A percentile compares a stretch with the other conserved stretches of the same genome.
Evolutionary conservation across 1,140 invertebrate genomes (phyloP).

Genomic region (Platyscapa corneri): DNA sequence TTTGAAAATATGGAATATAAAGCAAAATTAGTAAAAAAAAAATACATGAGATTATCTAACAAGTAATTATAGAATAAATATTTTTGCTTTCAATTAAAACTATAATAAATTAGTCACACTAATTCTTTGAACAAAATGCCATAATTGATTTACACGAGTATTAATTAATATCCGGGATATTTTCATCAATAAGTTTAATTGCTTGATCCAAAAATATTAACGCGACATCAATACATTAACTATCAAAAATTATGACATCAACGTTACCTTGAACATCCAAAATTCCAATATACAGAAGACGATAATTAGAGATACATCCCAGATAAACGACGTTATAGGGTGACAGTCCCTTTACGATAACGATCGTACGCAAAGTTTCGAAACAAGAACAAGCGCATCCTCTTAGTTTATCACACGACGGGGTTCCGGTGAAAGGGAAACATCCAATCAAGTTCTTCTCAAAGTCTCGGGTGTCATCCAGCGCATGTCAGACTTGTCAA

Average conservation of each 20-base stretch:
- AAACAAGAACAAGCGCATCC: constrained; percentile 16
- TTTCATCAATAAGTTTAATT: too few species aligned
- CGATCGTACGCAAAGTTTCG: neutral
- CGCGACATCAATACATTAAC: too few species aligned
- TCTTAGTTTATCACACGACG: neutral
- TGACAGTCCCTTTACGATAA: constrained; percentile 46
- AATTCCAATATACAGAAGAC: neutral
- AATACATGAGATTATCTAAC: too few species aligned
- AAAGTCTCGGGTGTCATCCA: constrained; percentile 39
- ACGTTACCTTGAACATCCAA: neutral
- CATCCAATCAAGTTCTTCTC: constrained; percentile 46
- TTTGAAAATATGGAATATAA: too few species aligned
- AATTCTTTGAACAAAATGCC: too few species aligned
- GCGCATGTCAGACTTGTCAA: neutral
- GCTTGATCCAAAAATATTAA: too few species aligned
- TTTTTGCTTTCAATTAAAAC: too few species aligned
- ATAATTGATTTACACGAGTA: too few species aligned
- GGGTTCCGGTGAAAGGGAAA: constrained; percentile 51
- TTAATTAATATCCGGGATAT: too few species aligned
- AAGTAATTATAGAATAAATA: too few species aligned
- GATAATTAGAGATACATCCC: constrained; percentile 33
- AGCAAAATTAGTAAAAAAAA: too few species aligned
- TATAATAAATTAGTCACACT: too few species aligned
- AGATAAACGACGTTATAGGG: constrained; percentile 51
- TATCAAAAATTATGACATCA: neutral